Base-by-base conservation (phyloP, 1,140 invertebrate species). In the Eriocheir sinensis region DNA sequence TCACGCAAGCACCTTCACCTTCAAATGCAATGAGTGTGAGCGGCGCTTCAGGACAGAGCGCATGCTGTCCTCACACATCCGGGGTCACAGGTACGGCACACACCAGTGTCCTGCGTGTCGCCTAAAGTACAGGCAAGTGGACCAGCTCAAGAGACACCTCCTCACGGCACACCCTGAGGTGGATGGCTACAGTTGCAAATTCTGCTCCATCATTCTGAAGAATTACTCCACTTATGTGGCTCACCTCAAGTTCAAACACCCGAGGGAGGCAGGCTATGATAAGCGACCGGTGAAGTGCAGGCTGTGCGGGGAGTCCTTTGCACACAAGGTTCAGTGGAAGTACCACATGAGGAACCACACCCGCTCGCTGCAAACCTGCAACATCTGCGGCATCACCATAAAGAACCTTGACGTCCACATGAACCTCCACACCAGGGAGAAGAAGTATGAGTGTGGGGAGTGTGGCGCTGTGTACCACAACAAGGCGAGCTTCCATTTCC, bases 181-280 rank as follows among this genome's bases (percentile, higher is more conserved):
- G 36, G 89, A 95, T 34, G 95, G 95, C 72, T 90, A 91, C 40
- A 89, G 80, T 36, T 95, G 95, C 53, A 95, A 95, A 41, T 93
- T 72, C 44, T 95, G 95, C 38, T 48, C 92, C 9, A 44, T 48
- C 21, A 90, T 60, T 30, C 89, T 95, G 6, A 95, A 95, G 48
- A 95, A 93, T 83, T 95, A 95, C 80, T 89, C 92, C 27, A 95
- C 95, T 3, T 95, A 93, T 53, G 89, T 95, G 30, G 80, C 89
- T 32, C 95, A 95, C 83, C 60, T 93, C 0, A 95, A 95, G 40
- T 93, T 95, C 72, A 95, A 95, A 38, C 95, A 95, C 86, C 95
- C 95, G 15, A 93, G 86, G 72, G 95, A 91, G 60, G 88, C 95
- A 12, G 95, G 95, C 30, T 93, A 95, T 21, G 94, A 92, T 44